Conservation (phyloP, 2,113 vertebrate species). For the Mobula birostris region DNA sequence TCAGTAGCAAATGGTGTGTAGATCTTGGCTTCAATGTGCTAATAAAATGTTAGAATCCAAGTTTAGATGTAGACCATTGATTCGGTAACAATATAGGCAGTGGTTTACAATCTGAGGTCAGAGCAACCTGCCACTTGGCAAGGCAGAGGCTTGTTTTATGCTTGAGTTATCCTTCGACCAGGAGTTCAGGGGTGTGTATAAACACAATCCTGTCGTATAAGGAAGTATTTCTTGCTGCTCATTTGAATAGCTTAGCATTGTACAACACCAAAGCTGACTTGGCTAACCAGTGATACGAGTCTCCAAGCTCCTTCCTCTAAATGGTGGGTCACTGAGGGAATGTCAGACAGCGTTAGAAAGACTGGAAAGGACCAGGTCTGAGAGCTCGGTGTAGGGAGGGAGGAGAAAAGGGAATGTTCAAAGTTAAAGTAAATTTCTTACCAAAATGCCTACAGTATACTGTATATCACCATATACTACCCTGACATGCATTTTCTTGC, state of each 20-base stretch:
- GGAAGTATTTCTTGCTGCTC: background rate
- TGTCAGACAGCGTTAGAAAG: background rate
- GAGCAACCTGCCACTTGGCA: background rate
- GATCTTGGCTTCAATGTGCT: background rate
- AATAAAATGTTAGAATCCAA: background rate
- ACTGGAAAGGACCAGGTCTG: background rate
- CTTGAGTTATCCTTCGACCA: too few relatives aligned
- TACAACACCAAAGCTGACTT: background rate
- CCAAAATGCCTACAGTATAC: too few relatives aligned
- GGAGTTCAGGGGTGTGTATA: background rate
- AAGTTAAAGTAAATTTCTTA: too few relatives aligned
- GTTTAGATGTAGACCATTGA: background rate
- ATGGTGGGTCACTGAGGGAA: background rate
- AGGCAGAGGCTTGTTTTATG: too few relatives aligned
- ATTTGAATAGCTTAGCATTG: background rate
- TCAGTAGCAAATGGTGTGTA: background rate
- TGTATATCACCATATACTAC: too few relatives aligned
- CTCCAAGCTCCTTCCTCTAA: background rate
- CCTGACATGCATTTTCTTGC: too few relatives aligned
- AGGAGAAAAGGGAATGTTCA: background rate
- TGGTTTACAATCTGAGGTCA: background rate
- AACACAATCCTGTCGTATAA: background rate
- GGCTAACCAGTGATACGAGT: background rate
- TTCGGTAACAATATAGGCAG: background rate
- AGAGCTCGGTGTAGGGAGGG: background rate